Evolutionary conservation across 2,888 invertebrate genomes (phyloP), one percentile per base, ranked within the genome.

Genomic region (Clitarchus hookeri): DNA sequence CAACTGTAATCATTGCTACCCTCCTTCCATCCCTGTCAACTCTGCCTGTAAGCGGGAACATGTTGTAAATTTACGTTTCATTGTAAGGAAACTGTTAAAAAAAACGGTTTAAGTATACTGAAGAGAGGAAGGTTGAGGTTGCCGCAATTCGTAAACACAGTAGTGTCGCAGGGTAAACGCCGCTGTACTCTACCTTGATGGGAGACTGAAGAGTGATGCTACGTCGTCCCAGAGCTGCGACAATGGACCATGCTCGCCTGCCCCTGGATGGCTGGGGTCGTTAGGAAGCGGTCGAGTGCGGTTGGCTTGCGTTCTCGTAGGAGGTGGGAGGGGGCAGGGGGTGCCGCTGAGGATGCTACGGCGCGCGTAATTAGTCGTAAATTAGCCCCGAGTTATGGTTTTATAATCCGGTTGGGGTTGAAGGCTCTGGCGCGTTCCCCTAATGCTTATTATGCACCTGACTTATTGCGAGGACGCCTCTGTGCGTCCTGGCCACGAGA

Each of bases 351-450:
- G 65, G n/a, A 65, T n/a, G 65, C 65, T 65, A 65, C 65, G 65
- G n/a, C n/a, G 65, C 65, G n/a, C 65, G 65, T 65, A 65, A 65
- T 65, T 65, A 65, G 65, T 65, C 65, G 65, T 65, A 65, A 65
- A 65, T 65, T 65, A 65, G 65, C 65, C 65, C 65, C 65, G 65
- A 65, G 23, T 65, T 65, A 65, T 65, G 65, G 65, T 65, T 65
- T 65, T 65, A 65, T 65, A 65, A 65, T 65, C 65, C 65, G 65
- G 65, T 65, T 65, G 65, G 65, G 65, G 65, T 65, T 65, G 65
- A 65, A 65, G 65, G 65, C 65, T 65, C 65, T 65, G 65, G 65
- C 65, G 65, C 65, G 65, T 65, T 23, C 36, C 65, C 65, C 65
- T 65, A 65, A 65, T 65, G 65, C 65, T 65, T 65, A 23, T 65